Evolutionary conservation across 2,888 invertebrate species (phyloP).

Genomic region (Laothoe populi): DNA sequence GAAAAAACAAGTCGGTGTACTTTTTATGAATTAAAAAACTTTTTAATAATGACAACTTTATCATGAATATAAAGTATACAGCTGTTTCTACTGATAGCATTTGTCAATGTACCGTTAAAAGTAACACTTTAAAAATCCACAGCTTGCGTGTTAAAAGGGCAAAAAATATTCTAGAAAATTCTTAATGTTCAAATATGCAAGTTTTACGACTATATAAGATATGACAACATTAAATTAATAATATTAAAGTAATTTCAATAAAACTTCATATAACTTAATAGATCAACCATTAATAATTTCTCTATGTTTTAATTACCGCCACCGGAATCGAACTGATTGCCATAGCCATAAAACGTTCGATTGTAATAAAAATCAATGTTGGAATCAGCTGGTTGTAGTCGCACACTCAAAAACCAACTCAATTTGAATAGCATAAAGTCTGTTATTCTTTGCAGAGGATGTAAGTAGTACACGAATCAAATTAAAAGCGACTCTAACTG

Average conservation of each 20-base stretch:
- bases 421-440: neutral
- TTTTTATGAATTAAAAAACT: too few relatives aligned
- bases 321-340: slow-evolving; percentile 22
- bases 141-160: too few relatives aligned
- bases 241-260: neutral
- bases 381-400: slow-evolving; percentile 5
- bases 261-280: slow-evolving; percentile 4
- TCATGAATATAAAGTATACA: too few relatives aligned
- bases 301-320: slow-evolving; percentile 22
- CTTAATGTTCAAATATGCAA: neutral
- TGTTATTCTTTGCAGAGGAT: neutral
- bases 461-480: neutral
- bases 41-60: too few relatives aligned
- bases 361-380: slow-evolving; percentile 19
- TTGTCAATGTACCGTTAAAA: too few relatives aligned
- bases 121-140: too few relatives aligned
- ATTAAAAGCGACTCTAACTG: neutral
- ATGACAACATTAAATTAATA: neutral
- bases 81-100: too few relatives aligned
- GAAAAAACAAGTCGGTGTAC: too few relatives aligned
- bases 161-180: too few relatives aligned
- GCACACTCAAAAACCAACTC: neutral
- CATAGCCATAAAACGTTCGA: slow-evolving; percentile 9
- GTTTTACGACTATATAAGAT: neutral
- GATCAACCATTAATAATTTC: slow-evolving; percentile 10